Base-by-base conservation (phyloP, 2,888 invertebrate genomes). In the Pilophorus perplexus region DNA sequence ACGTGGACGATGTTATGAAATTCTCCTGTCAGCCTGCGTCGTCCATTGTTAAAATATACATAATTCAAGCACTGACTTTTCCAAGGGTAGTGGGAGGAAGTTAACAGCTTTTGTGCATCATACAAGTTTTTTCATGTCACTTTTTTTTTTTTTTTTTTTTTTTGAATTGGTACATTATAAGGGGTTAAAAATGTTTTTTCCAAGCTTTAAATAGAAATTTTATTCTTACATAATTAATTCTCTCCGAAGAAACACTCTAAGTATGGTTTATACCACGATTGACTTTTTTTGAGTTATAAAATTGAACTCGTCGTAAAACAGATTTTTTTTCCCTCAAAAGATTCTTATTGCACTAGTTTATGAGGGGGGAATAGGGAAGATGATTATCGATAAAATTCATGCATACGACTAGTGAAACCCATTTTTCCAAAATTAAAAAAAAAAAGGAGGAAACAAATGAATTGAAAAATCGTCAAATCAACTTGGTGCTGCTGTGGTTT, bases 311-410 rank as follows among this genome's bases (percentile, higher is more conserved):
- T 10, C 8, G 12, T 12, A 33, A 33, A 10, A 33, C 8, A 33
- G 8, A 33, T 10, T 33, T 33, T 33, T 33, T 33, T 8, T 33
- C 12, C 12, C 8, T 33, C 37, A 12, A 33, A 48, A 48, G 10
- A 48, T 25, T 57, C 40, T 59, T 59, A 59, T 59, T 59, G 59
- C 59, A 59, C 59, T 59, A 59, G 10, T 18, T 27, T 55, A 33
- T 33, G n/a, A 33, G n/a, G 37, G 18, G 20, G 10, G 33, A 33
- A 59, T 14, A 59, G 8, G 23, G 42, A 42, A 23, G 8, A 55
- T 12, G 33, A 33, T 33, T 33, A 33, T 33, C 6, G 6, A 33
- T 33, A 8, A 6, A 6, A 33, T 8, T 33, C 33, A 33, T 33
- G 33, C 33, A 33, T 8, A 33, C 33, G 33, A 33, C 33, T 33